Evolutionary conservation across 2,797 vertebrate species (phyloP), one percentile per base, ranked within the genome.

Genomic region (Gallirallus australis): DNA sequence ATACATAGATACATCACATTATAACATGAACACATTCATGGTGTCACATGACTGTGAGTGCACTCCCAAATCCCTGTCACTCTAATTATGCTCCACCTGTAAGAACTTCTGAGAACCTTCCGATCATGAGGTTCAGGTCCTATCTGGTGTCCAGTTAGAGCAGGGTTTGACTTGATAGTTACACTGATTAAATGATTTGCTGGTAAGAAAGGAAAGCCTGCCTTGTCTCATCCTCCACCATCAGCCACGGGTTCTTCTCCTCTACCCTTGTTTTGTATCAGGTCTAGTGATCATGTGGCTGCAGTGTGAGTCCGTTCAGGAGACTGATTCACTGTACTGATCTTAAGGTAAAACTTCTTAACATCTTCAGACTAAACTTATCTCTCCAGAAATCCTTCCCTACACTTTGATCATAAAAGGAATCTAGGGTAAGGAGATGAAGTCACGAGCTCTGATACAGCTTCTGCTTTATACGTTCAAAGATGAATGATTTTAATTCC

Each of bases 31-130:
- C 10, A 61, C 12, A 59, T 73, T 79, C 1, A 16, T 63, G 18
- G 33, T 28, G 31, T 14, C 42, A 45, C 27, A 48, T 56, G 33
- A 35, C 21, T 0, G 0, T 31, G n/a, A 33, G 5, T 15, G 5
- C 19, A 28, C 15, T 69, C 31, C 25, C 52, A 77, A 80, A 47
- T 63, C 30, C n/a, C 20, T 60, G 7, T 80, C 48, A 30, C 14
- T 42, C n/a, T 65, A 31, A 47, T 48, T 52, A 30, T 24, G 9
- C 39, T 65, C 25, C 30, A 37, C 5, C 3, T 7, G 5, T 48
- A 24, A 70, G 60, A 56, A 54, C 27, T 78, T 54, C 59, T 69
- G 16, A 73, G 12, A 90, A 54, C 13, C 7, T 72, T 59, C 28
- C 69, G 11, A 59, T 5, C 18, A 52, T 0, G 0, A 3, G 23